phyloP scores from a whole-genome alignment of 2,113 vertebrate species.

The Orientallactaga bullata region DNA sequence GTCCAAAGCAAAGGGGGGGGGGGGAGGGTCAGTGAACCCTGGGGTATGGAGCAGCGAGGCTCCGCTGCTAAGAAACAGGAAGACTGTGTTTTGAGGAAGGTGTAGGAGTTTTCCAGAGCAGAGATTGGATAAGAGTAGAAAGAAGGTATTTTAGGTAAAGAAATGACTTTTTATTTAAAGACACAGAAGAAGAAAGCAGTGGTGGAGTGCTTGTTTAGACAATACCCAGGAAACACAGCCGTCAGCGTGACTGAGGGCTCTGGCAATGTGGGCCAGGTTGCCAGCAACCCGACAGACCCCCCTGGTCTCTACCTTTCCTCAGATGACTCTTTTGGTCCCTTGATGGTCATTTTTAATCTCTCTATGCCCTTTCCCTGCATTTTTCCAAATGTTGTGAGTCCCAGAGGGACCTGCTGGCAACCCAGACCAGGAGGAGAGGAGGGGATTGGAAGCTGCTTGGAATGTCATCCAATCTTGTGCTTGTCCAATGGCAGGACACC shows the following conservation, averaged over 20 bases:
- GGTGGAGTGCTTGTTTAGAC: neutral
- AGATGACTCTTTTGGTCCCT: neutral
- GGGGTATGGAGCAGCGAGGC: neutral
- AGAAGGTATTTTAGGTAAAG: neutral
- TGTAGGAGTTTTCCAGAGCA: constrained; percentile 27
- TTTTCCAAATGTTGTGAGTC: neutral
- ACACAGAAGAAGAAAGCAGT: neutral
- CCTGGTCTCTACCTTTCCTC: neutral
- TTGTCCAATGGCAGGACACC: neutral
- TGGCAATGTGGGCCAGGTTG: neutral
- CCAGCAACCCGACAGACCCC: neutral
- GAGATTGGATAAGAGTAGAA: neutral
- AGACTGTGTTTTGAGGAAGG: constrained; percentile 6
- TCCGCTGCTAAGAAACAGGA: neutral
- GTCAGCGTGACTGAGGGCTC: neutral
- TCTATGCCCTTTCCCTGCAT: neutral
- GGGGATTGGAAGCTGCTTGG: neutral
- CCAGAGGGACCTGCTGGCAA: neutral
- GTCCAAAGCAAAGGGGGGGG: neutral
- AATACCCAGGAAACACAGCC: neutral
- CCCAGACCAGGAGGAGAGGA: neutral
- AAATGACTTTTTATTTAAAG: constrained; percentile 24
- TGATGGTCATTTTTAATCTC: neutral
- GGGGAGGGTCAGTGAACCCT: too few relatives aligned
- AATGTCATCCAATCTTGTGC: neutral